A percentile compares a stretch with the other conserved stretches of the same genome.
These are phyloP conservation scores for Pachydiplax longipennis DNA, from an alignment of 2,888 invertebrate genomes.

Conservation along the genomic window DNA sequence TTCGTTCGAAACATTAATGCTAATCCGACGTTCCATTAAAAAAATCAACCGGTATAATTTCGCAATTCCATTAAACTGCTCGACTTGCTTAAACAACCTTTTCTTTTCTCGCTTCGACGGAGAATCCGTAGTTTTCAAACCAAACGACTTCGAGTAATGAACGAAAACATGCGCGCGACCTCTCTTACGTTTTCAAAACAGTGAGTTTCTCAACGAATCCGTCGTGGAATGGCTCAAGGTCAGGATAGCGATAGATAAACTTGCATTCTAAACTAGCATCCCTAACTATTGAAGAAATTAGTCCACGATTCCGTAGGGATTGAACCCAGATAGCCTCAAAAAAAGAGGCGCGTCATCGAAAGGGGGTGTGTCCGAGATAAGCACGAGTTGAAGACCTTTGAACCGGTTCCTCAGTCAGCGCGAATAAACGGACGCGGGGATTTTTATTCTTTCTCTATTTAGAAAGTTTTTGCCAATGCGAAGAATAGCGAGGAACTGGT, in stretches of 20 bases:
- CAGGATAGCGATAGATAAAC: background rate
- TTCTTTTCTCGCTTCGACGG: background rate
- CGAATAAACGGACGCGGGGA: too few species aligned
- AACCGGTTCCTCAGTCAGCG: too few species aligned
- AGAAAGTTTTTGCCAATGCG: too few species aligned
- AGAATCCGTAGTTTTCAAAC: background rate
- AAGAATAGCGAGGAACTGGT: too few species aligned
- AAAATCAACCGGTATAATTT: background rate
- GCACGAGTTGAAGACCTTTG: too few species aligned
- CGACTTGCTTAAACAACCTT: background rate
- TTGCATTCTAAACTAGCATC: too few species aligned
- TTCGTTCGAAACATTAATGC: background rate
- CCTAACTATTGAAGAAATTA: too few species aligned
- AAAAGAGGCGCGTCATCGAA: too few species aligned
- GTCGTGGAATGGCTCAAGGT: background rate
- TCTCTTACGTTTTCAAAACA: background rate
- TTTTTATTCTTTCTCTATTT: too few species aligned
- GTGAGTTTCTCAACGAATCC: background rate
- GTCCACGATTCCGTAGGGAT: too few species aligned
- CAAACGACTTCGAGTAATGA: background rate
- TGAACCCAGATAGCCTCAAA: too few species aligned
- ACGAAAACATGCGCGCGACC: background rate
- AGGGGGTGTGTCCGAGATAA: too few species aligned
- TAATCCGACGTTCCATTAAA: background rate
- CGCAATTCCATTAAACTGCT: background rate